Base-by-base conservation (phyloP, 2,888 invertebrate genomes). In the Abrostola tripartita region DNA sequence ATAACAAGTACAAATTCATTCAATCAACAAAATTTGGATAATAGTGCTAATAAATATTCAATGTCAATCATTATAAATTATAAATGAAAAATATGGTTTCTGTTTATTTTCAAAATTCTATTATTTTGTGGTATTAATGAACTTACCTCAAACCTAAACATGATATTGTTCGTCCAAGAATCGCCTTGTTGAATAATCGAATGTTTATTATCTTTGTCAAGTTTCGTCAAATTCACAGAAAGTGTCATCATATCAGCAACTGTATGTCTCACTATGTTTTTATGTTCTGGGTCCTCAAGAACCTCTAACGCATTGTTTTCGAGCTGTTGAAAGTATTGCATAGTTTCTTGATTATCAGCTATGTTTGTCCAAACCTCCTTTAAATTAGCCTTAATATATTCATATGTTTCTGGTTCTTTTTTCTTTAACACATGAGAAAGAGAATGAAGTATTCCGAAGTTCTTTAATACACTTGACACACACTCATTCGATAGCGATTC, bases 111-210 rank as follows among this genome's bases (percentile, higher is more conserved):
- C 4, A 24, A 24, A 24, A 24, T 24, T 24, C 24, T 24, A 2
- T 2, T 24, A 24, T 24, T 7, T 11, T 24, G 8, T 24, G 41
- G 10, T 42, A 38, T 37, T 40, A 8, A 49, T 12, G 24, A 52
- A 70, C 82, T 74, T 76, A 81, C 88, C 78, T 83, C 62, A 49
- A 81, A 70, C 62, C 61, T 82, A 55, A 85, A 88, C 76, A 89
- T 74, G 14, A 89, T 76, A 61, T 90, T 90, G 44, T 88, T 89
- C 0, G 83, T 86, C 89, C 89, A 89, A 36, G 82, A 78, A 61
- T 90, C 89, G 9, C 89, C 89, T 60, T 90, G 89, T 51, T 77
- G 77, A 14, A 89, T 82, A 6, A 88, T 73, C 9, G 81, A 63
- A 67, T 82, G 76, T 65, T 83, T 85, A 6, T 81, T 80, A 0